Evolutionary conservation across 1,140 invertebrate species (phyloP).

Genomic region (Bradysia coprophila): DNA sequence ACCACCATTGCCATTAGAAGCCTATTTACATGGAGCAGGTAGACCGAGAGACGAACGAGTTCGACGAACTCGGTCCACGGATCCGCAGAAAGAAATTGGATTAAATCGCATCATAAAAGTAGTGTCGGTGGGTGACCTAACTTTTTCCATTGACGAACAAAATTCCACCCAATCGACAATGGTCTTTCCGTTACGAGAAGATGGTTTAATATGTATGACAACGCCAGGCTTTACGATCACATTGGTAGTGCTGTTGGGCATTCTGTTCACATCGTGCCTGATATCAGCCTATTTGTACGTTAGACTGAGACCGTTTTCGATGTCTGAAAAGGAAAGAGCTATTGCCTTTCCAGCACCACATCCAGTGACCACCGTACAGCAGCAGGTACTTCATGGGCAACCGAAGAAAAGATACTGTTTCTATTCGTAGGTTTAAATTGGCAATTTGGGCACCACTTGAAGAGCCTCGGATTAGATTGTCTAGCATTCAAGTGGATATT

Average conservation of each 20-base stretch:
- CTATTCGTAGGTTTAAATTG: too few species aligned
- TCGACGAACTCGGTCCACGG: conserved; percentile 35
- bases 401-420: background rate
- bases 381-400: background rate
- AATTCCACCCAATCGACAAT: conserved; percentile 34
- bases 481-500: too few species aligned
- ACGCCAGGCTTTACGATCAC: conserved; percentile 75
- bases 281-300: conserved; percentile 70
- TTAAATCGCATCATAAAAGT: conserved; percentile 68
- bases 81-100: conserved; percentile 57
- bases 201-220: conserved; percentile 77
- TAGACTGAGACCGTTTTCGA: conserved; percentile 46
- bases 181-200: conserved; percentile 40
- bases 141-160: conserved; percentile 48
- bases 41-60: conserved; percentile 54
- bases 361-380: background rate
- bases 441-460: too few species aligned
- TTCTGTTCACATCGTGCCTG: conserved; percentile 63
- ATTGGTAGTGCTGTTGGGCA: conserved; percentile 56
- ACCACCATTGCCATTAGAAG: conserved; percentile 31
- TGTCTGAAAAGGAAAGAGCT: conserved; percentile 30
- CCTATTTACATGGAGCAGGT: conserved; percentile 24
- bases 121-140: conserved; percentile 68
- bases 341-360: background rate
- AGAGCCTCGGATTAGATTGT: too few species aligned